Evolutionary conservation across 2,797 vertebrate species (phyloP).

Genomic region (Vireo griseus): DNA sequence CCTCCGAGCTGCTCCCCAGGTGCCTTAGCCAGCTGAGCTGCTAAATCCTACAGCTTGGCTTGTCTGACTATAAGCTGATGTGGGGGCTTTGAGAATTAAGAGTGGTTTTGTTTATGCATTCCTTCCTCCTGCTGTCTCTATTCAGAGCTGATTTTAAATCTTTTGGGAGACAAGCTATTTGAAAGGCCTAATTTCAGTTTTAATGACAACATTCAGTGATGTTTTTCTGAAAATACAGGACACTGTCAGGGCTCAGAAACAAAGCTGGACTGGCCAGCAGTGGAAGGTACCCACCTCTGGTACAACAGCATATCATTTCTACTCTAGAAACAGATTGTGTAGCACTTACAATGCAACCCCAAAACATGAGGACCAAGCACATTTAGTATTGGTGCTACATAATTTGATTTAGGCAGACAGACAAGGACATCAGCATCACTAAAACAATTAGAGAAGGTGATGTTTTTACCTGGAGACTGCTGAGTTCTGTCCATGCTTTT

Average conservation of each 20-base stretch:
- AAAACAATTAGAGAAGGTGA: neutral
- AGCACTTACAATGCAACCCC: neutral
- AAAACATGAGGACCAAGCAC: neutral
- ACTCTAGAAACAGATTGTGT: neutral
- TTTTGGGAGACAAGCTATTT: conserved; percentile 11
- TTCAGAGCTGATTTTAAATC: conserved; percentile 23
- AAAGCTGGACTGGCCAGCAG: neutral
- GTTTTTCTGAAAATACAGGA: neutral
- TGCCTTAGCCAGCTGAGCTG: conserved; percentile 59
- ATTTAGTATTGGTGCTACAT: neutral
- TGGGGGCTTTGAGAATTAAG: conserved; percentile 60
- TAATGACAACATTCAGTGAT: neutral
- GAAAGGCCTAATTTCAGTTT: conserved; percentile 26
- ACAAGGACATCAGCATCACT: neutral
- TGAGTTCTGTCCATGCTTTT: conserved; percentile 89
- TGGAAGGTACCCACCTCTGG: neutral
- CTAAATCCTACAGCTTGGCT: conserved; percentile 62
- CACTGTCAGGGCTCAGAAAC: neutral
- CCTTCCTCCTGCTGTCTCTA: conserved; percentile 35
- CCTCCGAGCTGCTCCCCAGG: conserved; percentile 37
- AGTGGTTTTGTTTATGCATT: conserved; percentile 54
- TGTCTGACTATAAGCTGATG: conserved; percentile 56
- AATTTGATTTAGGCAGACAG: neutral
- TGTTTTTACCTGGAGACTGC: conserved; percentile 82
- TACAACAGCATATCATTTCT: neutral